Percentiles rank a stretch among this genome's conserved stretches.
These are phyloP conservation scores for Brachyptera putata DNA, from an alignment of 2,888 invertebrate genomes.

Conservation along the genomic window DNA sequence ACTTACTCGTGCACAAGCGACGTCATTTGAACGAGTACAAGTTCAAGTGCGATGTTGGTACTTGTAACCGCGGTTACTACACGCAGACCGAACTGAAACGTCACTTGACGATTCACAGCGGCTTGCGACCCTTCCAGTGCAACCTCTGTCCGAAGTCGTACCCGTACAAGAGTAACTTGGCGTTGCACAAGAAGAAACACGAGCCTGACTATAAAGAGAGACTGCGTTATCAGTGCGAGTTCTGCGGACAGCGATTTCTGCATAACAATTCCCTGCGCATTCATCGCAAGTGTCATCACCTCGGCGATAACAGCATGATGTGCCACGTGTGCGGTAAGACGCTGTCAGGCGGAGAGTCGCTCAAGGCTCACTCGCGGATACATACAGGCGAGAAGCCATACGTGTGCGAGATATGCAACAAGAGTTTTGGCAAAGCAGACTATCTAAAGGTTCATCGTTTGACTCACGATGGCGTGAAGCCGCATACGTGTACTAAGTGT, in stretches of 20 bases:
- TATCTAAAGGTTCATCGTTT: constrained; percentile 39
- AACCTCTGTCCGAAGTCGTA: constrained; percentile 40
- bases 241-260: constrained; percentile 38
- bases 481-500: constrained; percentile 41
- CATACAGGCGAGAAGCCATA: constrained; percentile 30
- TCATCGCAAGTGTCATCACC: constrained; percentile 40
- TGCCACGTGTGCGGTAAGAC: constrained; percentile 45
- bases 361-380: constrained; percentile 26
- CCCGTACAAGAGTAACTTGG: constrained; percentile 41
- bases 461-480: constrained; percentile 38
- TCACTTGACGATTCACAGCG: constrained; percentile 40
- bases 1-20: constrained; percentile 39
- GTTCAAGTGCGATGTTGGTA: constrained; percentile 49
- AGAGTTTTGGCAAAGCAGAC: constrained; percentile 38
- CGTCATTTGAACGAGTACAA: constrained; percentile 48
- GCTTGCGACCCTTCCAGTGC: constrained; percentile 38
- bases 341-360: constrained; percentile 25
- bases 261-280: constrained; percentile 35
- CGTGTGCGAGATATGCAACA: constrained; percentile 39
- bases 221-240: constrained; percentile 36
- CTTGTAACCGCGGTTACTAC: constrained; percentile 51
- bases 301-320: constrained; percentile 47
- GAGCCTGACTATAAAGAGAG: constrained; percentile 35
- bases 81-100: constrained; percentile 48
- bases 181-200: constrained; percentile 37